Conservation (phyloP, 2,888 invertebrate genomes). For the Plagodis dolabraria region DNA sequence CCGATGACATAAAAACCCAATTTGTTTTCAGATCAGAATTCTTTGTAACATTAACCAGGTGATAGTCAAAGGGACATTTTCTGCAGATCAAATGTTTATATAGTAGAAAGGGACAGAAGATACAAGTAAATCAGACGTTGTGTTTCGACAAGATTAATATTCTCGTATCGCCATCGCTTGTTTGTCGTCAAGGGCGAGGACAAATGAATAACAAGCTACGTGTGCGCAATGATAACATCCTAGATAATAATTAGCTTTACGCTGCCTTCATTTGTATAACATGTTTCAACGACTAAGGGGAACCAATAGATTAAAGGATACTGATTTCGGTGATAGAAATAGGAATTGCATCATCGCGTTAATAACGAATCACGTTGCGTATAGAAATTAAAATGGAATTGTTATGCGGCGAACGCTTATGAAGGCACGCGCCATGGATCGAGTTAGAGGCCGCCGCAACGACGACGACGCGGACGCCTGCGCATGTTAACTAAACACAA, state of each 20-base stretch:
- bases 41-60: background rate
- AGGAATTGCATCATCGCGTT: constrained; percentile 37
- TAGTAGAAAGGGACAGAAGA: constrained; percentile 24
- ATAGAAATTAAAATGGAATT: constrained; percentile 52
- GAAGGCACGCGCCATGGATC: constrained; percentile 67
- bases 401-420: constrained; percentile 64
- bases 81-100: constrained; percentile 17
- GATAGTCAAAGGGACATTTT: constrained; percentile 12
- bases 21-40: constrained; percentile 13
- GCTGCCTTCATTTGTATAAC: background rate
- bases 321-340: background rate
- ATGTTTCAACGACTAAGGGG: background rate
- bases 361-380: constrained; percentile 46
- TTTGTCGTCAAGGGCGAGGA: constrained; percentile 62
- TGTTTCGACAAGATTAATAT: constrained; percentile 46
- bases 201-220: constrained; percentile 39
- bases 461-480: constrained; percentile 49
- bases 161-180: constrained; percentile 49
- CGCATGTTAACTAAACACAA: constrained; percentile 43
- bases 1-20: background rate
- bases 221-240: constrained; percentile 25
- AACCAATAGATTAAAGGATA: background rate
- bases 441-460: constrained; percentile 53
- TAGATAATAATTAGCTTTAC: constrained; percentile 3
- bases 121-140: constrained; percentile 36